A percentile compares a stretch with the other conserved stretches of the same genome.
Evolutionary conservation across 2,888 invertebrate species (phyloP).

Genomic region (Quadriops clusia): DNA sequence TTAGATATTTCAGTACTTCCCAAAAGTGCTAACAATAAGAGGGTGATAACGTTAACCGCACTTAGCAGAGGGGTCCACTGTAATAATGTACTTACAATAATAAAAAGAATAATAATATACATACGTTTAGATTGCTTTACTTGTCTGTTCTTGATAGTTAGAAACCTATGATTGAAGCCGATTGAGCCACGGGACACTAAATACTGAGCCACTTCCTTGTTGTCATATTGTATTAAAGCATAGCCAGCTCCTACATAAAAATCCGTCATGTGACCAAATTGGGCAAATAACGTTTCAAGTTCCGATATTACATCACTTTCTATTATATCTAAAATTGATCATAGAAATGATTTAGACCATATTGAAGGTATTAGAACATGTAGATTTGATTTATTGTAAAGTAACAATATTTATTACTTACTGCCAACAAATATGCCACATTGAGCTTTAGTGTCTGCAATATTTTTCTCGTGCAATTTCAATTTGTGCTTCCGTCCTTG

Average conservation of each 20-base stretch:
- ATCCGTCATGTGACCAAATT: constrained; percentile 23
- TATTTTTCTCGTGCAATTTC: constrained; percentile 12
- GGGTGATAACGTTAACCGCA: too few species aligned
- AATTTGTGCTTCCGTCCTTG: constrained; percentile 16
- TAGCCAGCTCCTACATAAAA: constrained; percentile 17
- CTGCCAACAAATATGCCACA: constrained; percentile 24
- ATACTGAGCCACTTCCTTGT: constrained; percentile 19
- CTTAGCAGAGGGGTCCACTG: too few species aligned
- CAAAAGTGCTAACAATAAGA: too few species aligned
- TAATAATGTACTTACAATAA: too few species aligned
- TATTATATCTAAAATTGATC: constrained; percentile 15
- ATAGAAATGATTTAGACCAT: constrained; percentile 6
- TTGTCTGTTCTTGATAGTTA: constrained; percentile 14
- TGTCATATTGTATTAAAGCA: constrained; percentile 25
- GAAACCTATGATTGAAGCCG: constrained; percentile 16
- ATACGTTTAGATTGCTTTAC: constrained; percentile 7
- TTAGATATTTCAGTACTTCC: too few species aligned
- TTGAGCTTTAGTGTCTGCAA: constrained; percentile 12
- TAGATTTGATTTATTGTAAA: neutral
- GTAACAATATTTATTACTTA: constrained; percentile 12
- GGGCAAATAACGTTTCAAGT: constrained; percentile 24
- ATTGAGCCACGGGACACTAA: constrained; percentile 18
- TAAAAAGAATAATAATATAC: constrained; percentile 3
- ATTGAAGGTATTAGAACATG: neutral
- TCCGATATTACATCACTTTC: constrained; percentile 20